phyloP scores from a whole-genome alignment of 2,113 vertebrate species.

The Callochromis pleurospilus region DNA sequence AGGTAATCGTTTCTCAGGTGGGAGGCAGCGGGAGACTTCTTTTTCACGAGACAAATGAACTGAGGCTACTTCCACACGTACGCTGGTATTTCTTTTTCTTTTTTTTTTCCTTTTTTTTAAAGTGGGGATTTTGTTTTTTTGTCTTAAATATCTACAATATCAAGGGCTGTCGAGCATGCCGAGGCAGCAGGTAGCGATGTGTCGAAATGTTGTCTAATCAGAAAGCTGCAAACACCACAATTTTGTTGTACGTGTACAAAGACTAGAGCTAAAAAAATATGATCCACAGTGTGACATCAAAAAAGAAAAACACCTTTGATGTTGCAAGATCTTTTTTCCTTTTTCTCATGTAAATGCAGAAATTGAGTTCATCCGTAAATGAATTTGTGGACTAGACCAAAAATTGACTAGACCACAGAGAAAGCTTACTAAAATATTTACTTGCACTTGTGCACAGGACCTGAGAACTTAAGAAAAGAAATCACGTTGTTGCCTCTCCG shows the following conservation, averaged over 20 bases:
- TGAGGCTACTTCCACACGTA: not conserved
- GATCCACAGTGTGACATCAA: not conserved
- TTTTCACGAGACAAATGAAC: not conserved
- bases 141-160: not conserved
- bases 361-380: not conserved
- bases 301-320: not conserved
- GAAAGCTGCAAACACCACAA: not conserved
- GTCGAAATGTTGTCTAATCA: not conserved
- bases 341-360: not conserved
- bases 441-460: not conserved
- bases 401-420: not conserved
- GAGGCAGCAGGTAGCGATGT: not conserved
- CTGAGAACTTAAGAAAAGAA: not conserved
- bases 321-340: not conserved
- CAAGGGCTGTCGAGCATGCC: not conserved
- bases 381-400: not conserved
- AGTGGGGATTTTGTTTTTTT: not conserved
- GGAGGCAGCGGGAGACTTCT: not conserved
- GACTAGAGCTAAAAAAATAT: not conserved
- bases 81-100: not conserved
- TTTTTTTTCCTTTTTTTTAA: no score
- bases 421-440: not conserved
- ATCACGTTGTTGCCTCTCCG: accelerated
- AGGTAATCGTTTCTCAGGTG: not conserved
- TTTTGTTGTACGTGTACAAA: not conserved